Evolutionary conservation across 2,797 vertebrate genomes (phyloP).

Genomic region (Silurus lanzhouensis): DNA sequence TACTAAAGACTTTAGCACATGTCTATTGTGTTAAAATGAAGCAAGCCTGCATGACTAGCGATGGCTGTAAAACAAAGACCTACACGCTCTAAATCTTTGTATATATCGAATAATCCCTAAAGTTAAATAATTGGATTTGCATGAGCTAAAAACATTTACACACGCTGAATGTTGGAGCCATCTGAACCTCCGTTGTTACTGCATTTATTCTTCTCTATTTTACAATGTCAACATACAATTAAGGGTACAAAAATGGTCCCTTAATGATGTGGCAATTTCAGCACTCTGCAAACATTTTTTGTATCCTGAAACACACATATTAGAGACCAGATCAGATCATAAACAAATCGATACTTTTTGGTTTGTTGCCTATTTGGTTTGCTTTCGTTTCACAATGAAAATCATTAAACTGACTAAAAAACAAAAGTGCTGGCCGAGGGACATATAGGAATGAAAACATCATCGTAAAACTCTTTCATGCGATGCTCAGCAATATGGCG

Average conservation of each 20-base stretch:
- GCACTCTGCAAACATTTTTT: too few species aligned
- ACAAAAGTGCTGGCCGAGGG: not conserved
- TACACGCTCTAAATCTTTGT: constrained; percentile 31
- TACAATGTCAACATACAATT: not conserved
- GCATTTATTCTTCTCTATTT: not conserved
- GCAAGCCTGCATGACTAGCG: constrained; percentile 15
- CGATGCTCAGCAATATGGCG: not conserved
- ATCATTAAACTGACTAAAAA: not conserved
- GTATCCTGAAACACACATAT: not conserved
- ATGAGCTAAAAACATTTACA: constrained; percentile 24
- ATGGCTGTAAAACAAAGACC: constrained; percentile 44
- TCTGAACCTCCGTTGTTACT: not conserved
- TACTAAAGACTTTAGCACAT: constrained; percentile 57
- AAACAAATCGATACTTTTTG: not conserved
- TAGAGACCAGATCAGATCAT: not conserved
- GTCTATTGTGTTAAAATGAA: constrained; percentile 39
- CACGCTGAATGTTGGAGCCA: constrained; percentile 13
- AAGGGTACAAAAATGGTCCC: not conserved
- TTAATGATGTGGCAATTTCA: not conserved
- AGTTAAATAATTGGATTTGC: constrained; percentile 40
- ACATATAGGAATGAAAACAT: not conserved
- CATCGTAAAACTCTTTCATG: not conserved
- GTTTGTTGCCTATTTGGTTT: not conserved
- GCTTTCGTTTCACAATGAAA: not conserved
- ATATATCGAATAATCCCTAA: constrained; percentile 30